These are phyloP conservation scores for Augochlorella aurata DNA, from an alignment of 2,888 invertebrate species.

Conservation along the genomic window DNA sequence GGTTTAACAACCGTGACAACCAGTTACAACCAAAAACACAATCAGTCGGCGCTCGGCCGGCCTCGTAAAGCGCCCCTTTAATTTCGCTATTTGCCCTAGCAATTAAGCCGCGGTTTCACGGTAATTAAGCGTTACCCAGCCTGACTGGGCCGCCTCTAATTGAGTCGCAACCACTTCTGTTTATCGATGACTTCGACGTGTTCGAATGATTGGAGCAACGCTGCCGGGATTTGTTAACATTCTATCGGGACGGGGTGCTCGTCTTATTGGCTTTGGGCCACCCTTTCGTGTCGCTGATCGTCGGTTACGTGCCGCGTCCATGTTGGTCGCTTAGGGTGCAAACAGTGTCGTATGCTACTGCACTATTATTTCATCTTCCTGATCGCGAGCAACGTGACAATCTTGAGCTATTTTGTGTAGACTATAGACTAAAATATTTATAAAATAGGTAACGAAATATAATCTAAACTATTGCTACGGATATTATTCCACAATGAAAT, in stretches of 20 bases:
- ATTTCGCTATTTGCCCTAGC: constrained; percentile 73
- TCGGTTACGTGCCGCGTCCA: neutral
- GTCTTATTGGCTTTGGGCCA: neutral
- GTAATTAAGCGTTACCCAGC: constrained; percentile 68
- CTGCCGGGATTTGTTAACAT: neutral
- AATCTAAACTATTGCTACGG: too few relatives aligned
- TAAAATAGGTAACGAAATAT: too few relatives aligned
- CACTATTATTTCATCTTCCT: neutral
- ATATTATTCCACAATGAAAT: too few relatives aligned
- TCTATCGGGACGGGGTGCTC: neutral
- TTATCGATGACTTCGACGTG: constrained; percentile 44
- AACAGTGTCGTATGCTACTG: neutral
- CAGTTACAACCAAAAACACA: constrained; percentile 74
- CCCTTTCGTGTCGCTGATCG: neutral
- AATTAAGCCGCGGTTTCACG: constrained; percentile 75
- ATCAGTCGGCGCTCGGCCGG: constrained; percentile 67
- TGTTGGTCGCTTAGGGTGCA: neutral
- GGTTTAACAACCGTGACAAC: constrained; percentile 68
- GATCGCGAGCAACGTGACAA: too few relatives aligned
- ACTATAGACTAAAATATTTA: too few relatives aligned
- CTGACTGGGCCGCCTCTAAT: constrained; percentile 47
- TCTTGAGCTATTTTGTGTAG: too few relatives aligned
- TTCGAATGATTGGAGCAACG: constrained; percentile 8
- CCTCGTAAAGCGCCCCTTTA: constrained; percentile 69
- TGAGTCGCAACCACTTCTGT: constrained; percentile 41